Percentiles rank a stretch among this genome's conserved stretches.
phyloP scores from a whole-genome alignment of 2,113 vertebrate species.

The Thalassarche chlororhynchos region DNA sequence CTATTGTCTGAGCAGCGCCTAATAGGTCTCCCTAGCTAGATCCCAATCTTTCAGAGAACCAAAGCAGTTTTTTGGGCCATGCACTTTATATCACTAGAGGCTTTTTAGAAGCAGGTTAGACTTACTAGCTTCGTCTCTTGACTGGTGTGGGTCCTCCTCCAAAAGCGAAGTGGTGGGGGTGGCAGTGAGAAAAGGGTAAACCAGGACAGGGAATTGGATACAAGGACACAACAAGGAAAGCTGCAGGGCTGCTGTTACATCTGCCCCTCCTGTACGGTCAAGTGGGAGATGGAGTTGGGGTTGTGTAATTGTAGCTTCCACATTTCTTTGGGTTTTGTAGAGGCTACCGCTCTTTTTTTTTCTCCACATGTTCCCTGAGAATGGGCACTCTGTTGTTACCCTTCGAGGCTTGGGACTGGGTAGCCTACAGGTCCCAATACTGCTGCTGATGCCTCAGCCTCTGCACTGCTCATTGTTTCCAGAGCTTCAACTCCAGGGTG shows the following conservation, averaged over 20 bases:
- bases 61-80: neutral
- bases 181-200: neutral
- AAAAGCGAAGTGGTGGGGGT: neutral
- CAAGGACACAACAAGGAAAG: neutral
- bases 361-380: neutral
- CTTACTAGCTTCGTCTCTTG: neutral
- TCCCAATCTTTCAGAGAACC: neutral
- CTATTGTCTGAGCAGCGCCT: neutral
- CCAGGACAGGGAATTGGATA: neutral
- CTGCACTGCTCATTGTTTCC: neutral
- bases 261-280: neutral
- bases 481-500: neutral
- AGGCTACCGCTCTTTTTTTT: neutral
- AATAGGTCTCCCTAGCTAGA: neutral
- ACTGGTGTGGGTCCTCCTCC: neutral
- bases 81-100: neutral
- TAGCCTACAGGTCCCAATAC: neutral
- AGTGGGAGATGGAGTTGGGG: neutral
- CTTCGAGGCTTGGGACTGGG: rapidly evolving
- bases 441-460: neutral
- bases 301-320: neutral
- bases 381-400: neutral
- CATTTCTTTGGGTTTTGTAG: neutral
- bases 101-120: neutral
- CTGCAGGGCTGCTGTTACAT: neutral